A percentile compares a stretch with the other conserved stretches of the same genome.
These are phyloP conservation scores for Drosophila subpulchrella DNA, from an alignment of 1,140 invertebrate species.

Conservation along the genomic window DNA sequence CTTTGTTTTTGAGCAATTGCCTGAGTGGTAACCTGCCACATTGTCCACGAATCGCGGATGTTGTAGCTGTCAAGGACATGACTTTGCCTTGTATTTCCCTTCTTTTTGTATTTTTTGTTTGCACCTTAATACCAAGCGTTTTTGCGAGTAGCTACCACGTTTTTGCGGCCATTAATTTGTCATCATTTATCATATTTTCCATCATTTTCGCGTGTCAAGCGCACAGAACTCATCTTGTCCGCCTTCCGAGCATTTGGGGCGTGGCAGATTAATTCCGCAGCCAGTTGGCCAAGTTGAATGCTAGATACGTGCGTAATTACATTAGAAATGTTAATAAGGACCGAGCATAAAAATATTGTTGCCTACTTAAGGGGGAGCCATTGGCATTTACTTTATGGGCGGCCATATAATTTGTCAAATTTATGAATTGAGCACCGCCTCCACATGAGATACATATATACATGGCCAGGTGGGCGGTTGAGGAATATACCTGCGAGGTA, in stretches of 20 bases:
- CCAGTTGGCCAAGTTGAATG: constrained; percentile 57
- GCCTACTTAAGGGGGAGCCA: constrained; percentile 44
- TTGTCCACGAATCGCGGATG: constrained; percentile 40
- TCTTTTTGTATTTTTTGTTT: not conserved
- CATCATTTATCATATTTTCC: constrained; percentile 78
- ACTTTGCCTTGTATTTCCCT: constrained; percentile 18
- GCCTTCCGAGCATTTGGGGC: not conserved
- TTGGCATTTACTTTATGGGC: constrained; percentile 66
- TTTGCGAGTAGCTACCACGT: constrained; percentile 45
- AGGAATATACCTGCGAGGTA: constrained; percentile 3
- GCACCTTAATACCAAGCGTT: constrained; percentile 11
- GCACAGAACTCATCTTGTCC: constrained; percentile 45
- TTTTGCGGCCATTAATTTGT: constrained; percentile 74
- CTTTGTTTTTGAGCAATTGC: constrained; percentile 28
- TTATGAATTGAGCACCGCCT: constrained; percentile 55
- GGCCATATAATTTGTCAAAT: constrained; percentile 65
- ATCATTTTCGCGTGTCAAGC: constrained; percentile 65
- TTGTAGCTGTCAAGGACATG: constrained; percentile 51
- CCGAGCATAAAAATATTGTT: constrained; percentile 67
- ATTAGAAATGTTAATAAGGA: constrained; percentile 76
- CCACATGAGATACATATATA: constrained; percentile 34
- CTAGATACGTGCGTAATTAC: constrained; percentile 79
- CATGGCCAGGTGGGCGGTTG: constrained; percentile 1
- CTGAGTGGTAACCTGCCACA: constrained; percentile 20
- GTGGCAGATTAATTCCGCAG: constrained; percentile 41